Percentiles rank a stretch among this genome's conserved stretches.
Conservation (phyloP, 64 coral and sea anemone species). For the Astreopora myriophthalma region DNA sequence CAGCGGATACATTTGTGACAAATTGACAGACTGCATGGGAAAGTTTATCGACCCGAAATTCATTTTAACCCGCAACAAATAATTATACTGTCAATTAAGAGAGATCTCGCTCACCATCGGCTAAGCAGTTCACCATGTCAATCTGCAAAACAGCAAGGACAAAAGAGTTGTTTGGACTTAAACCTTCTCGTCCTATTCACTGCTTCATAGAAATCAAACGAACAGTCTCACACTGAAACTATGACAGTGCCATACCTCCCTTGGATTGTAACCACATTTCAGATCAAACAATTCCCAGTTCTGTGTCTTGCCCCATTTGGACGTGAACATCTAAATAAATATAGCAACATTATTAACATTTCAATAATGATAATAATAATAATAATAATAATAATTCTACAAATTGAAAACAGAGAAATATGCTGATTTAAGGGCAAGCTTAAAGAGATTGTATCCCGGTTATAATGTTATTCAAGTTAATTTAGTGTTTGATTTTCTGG, state of each 20-base stretch:
- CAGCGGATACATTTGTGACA: too few relatives aligned
- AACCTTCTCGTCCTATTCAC: not conserved
- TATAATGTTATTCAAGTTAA: too few relatives aligned
- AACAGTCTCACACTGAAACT: not conserved
- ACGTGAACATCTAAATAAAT: slow-evolving; percentile 62
- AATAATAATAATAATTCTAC: too few relatives aligned
- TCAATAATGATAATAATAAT: not conserved
- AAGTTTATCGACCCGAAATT: too few relatives aligned
- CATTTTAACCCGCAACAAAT: too few relatives aligned
- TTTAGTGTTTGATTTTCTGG: too few relatives aligned
- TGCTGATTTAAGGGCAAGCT: too few relatives aligned
- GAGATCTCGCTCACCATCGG: slow-evolving; percentile 17
- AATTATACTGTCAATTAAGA: too few relatives aligned
- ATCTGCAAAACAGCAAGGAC: not conserved
- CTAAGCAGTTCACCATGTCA: slow-evolving; percentile 59
- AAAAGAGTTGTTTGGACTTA: not conserved
- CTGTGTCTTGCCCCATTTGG: slow-evolving; percentile 38
- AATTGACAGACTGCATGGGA: too few relatives aligned
- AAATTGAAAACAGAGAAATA: too few relatives aligned
- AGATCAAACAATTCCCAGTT: slow-evolving; percentile 71
- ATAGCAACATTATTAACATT: not conserved
- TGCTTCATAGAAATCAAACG: not conserved
- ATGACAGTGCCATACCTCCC: slow-evolving; percentile 45
- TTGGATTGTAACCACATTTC: slow-evolving; percentile 76
- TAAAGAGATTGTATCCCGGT: too few relatives aligned